These are phyloP conservation scores for Zelleria hepariella DNA, from an alignment of 2,888 invertebrate species.

Conservation along the genomic window DNA sequence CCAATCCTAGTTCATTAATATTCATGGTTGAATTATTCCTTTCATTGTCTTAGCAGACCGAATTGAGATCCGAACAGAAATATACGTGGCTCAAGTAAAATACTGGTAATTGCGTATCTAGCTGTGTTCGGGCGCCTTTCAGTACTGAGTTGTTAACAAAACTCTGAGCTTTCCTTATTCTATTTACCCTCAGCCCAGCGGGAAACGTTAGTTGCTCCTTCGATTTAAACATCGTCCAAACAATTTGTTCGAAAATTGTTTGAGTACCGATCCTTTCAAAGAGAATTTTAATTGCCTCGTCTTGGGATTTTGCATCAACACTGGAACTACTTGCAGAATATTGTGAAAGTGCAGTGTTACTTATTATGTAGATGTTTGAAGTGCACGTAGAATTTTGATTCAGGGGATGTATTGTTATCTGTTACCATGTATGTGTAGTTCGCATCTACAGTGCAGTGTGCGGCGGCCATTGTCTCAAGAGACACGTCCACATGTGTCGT, in stretches of 20 bases:
- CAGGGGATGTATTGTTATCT: background rate
- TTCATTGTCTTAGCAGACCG: conserved; percentile 52
- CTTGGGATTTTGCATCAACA: too few species aligned
- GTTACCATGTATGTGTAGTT: background rate
- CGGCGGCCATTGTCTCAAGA: background rate
- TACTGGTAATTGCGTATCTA: conserved; percentile 26
- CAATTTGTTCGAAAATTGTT: background rate
- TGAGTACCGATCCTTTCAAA: too few species aligned
- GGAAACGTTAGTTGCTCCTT: background rate
- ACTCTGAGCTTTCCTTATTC: background rate
- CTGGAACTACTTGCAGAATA: too few species aligned
- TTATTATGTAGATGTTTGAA: too few species aligned
- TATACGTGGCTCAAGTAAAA: conserved; percentile 37
- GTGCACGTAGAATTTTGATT: too few species aligned
- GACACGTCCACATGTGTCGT: background rate
- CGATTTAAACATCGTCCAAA: background rate
- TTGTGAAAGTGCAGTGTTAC: too few species aligned
- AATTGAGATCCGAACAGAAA: conserved; percentile 45
- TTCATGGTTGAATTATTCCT: conserved; percentile 61
- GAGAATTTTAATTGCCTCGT: too few species aligned
- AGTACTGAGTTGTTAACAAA: background rate
- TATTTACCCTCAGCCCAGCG: background rate
- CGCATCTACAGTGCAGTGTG: background rate
- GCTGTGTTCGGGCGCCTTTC: background rate
- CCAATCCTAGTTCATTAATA: conserved; percentile 58